These are phyloP conservation scores for Caenorhabditis elegans DNA, from an alignment of 1,140 invertebrate genomes.

Conservation along the genomic window WBcel235 BX284605.5:4894501-4895000, in stretches of 20 bases:
- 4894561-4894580: background rate
- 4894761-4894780: background rate
- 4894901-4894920: too few species aligned
- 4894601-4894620: background rate
- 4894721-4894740: background rate
- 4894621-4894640: conserved; percentile 13
- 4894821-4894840: background rate
- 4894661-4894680: background rate
- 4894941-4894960: too few species aligned
- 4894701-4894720: background rate
- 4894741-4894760: background rate
- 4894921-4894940: too few species aligned
- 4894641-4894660: background rate
- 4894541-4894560: background rate
- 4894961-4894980: too few species aligned
- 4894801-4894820: background rate
- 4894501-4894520: background rate
- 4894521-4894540: background rate
- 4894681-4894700: background rate
- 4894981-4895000: too few species aligned
- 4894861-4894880: background rate
- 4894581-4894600: background rate
- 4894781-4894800: background rate
- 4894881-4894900: background rate
- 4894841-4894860: background rate